A percentile compares a stretch with the other conserved stretches of the same genome.
These are phyloP conservation scores for Panagrolaimus sp. DNA, from an alignment of 1,140 invertebrate genomes.

Conservation along the genomic window DNA sequence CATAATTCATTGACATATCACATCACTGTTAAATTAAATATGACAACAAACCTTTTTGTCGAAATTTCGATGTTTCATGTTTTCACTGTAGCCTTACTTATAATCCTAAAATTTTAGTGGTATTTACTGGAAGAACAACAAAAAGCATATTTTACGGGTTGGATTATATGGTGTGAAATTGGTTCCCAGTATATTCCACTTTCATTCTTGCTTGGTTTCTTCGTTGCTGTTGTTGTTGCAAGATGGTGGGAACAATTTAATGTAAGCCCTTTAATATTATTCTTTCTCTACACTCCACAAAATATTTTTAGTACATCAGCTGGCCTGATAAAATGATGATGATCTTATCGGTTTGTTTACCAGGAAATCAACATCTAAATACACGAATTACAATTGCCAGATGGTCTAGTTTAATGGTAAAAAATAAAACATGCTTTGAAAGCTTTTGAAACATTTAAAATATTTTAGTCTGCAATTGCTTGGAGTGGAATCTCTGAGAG, in stretches of 20 bases:
- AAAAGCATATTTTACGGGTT: constrained; percentile 58
- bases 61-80: too few relatives aligned
- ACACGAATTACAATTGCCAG: constrained; percentile 50
- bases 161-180: constrained; percentile 56
- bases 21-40: too few relatives aligned
- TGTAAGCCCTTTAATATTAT: neutral
- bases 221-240: constrained; percentile 57
- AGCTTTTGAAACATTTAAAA: neutral
- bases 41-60: too few relatives aligned
- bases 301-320: constrained; percentile 41
- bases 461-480: constrained; percentile 54
- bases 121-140: constrained; percentile 57
- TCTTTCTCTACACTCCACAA: too few relatives aligned
- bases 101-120: constrained; percentile 45
- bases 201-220: constrained; percentile 58
- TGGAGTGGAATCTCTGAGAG: constrained; percentile 68
- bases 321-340: constrained; percentile 59
- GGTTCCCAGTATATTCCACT: constrained; percentile 58
- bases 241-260: constrained; percentile 58
- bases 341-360: constrained; percentile 40
- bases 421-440: neutral
- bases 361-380: constrained; percentile 49
- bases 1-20: neutral
- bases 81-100: too few relatives aligned
- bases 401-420: constrained; percentile 51